Evolutionary conservation across 2,888 invertebrate genomes (phyloP).

Genomic region (Himalopsyche kuldschensis): DNA sequence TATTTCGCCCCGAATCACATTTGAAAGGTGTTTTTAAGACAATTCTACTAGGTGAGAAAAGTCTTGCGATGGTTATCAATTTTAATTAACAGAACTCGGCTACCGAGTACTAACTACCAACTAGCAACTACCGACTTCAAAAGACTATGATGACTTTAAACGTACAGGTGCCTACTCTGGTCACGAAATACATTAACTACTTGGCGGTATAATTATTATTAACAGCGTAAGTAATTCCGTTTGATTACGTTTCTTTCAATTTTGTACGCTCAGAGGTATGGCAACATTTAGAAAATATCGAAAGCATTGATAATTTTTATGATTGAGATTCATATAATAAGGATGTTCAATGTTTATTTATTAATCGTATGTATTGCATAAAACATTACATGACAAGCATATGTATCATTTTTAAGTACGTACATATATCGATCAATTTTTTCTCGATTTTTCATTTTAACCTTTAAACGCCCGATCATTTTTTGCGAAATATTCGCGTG

Average conservation of each 20-base stretch:
- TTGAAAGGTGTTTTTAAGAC: not conserved
- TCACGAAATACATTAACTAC: conserved; percentile 38
- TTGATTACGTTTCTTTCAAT: conserved; percentile 29
- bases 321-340: no score
- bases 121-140: not conserved
- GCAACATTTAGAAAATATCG: not conserved
- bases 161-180: conserved; percentile 32
- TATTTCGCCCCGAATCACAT: not conserved
- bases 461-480: no score
- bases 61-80: conserved; percentile 34
- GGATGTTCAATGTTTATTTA: no score
- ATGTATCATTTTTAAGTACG: no score
- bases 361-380: no score
- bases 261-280: not conserved
- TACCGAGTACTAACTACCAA: conserved; percentile 12
- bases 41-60: conserved; percentile 2
- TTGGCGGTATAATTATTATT: conserved; percentile 35
- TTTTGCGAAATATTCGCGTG: no score
- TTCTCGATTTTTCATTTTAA: no score
- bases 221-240: conserved; percentile 28
- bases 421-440: no score
- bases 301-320: no score
- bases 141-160: not conserved
- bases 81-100: conserved; percentile 32
- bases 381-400: no score